Conservation (phyloP, 2,113 vertebrate genomes). For the Grammomys surdaster region DNA sequence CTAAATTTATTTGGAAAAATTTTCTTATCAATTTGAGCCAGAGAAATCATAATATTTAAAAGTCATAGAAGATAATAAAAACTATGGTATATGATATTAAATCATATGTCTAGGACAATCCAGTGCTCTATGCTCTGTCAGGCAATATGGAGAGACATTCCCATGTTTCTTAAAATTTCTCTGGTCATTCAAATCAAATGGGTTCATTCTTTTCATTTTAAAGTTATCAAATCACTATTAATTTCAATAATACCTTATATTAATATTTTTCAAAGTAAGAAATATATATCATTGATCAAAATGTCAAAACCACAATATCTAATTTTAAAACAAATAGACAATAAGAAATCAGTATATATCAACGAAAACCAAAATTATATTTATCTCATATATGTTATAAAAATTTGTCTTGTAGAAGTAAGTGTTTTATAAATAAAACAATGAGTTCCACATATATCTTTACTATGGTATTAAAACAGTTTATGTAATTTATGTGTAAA, state of each 20-base stretch:
- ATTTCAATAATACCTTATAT: neutral
- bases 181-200: neutral
- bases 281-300: neutral
- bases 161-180: neutral
- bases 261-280: neutral
- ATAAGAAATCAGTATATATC: slow-evolving; percentile 7
- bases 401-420: neutral
- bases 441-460: neutral
- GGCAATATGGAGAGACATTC: neutral
- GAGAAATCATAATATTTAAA: neutral
- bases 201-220: slow-evolving; percentile 9
- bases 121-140: neutral
- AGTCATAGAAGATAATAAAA: neutral
- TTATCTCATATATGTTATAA: slow-evolving; percentile 2
- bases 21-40: neutral
- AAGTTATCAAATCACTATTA: neutral
- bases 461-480: slow-evolving; percentile 1
- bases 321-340: neutral
- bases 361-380: neutral
- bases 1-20: neutral
- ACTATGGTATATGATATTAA: neutral
- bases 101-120: neutral
- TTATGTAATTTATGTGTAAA: slow-evolving; percentile 7
- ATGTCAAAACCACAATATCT: neutral
- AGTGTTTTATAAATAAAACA: neutral